Evolutionary conservation across 2,113 vertebrate genomes (phyloP), one percentile per base, ranked within the genome.

Genomic region (Oncorhynchus kisutch): DNA sequence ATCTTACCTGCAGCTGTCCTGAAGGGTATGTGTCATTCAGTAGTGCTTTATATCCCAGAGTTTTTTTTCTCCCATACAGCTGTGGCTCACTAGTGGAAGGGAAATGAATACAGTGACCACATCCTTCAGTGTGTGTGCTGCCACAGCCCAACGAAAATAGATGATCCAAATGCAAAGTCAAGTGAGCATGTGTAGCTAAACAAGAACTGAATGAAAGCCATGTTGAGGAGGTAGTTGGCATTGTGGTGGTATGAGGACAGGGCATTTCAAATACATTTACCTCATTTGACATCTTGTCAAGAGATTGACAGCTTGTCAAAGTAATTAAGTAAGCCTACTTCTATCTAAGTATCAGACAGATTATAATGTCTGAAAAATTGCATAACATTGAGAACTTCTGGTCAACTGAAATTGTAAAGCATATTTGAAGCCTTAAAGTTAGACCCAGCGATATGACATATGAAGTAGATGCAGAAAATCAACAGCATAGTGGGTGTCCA

Each of bases 141-240:
- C 16, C 16, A 57, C 18, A 57, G 54, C 16, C 54, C 16, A 20
- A 20, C 4, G 72, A 78, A 84, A 82, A 77, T 54, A 80, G 72
- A 85, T 49, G 78, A 65, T 79, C 67, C 2, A 4, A 65, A 74
- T 65, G 2, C 39, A 66, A 67, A 12, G 78, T 20, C 18, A 29
- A 29, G 57, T 77, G 49, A 80, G 71, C 6, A 45, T 4, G 64
- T 71, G 75, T 66, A 69, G 74, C 82, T 76, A 81, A 86, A 87
- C 86, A 90, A 85, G 87, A 91, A 90, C 81, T 86, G 25, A 60
- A 67, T 24, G 66, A 78, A 70, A 74, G 51, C 69, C 20, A 75
- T 24, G 70, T 65, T 66, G 74, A 74, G 14, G 18, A 29, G 64
- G 65, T 65, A 67, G 0, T n/a, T 73, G 11, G 72, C 66, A 71